A percentile compares a stretch with the other conserved stretches of the same genome.
phyloP scores from a whole-genome alignment of 2,113 vertebrate genomes.

The Ammodytes marinus region DNA sequence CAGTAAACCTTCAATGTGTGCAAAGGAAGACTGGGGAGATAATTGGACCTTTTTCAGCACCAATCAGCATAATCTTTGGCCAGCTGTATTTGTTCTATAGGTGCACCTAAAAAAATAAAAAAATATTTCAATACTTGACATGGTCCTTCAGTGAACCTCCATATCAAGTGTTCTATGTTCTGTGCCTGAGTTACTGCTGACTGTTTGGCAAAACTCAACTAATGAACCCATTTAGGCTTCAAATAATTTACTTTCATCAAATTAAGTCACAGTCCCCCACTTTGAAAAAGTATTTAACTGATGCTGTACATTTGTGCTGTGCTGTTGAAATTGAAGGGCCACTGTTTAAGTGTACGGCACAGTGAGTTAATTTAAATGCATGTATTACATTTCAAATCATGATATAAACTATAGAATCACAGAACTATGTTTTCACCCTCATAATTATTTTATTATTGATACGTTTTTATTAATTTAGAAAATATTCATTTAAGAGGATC shows the following conservation, averaged over 20 bases:
- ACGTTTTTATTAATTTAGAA: background rate
- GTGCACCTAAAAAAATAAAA: background rate
- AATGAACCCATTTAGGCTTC: conserved; percentile 47
- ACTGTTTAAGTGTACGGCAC: background rate
- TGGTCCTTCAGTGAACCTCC: conserved; percentile 27
- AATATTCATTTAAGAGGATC: no score
- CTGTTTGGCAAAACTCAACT: conserved; percentile 33
- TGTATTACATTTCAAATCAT: background rate
- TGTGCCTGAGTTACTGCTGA: conserved; percentile 39
- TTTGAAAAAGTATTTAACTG: conserved; percentile 14
- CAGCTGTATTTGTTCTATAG: conserved; percentile 33
- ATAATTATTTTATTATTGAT: background rate
- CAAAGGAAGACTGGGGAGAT: conserved; percentile 13
- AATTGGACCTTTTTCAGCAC: conserved; percentile 21
- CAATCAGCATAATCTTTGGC: conserved; percentile 27
- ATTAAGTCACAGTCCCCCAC: conserved; percentile 17
- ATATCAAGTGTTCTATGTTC: conserved; percentile 46
- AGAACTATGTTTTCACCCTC: background rate
- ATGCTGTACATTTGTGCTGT: conserved; percentile 27
- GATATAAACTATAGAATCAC: background rate
- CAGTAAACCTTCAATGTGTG: conserved; percentile 6
- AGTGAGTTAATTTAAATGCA: background rate
- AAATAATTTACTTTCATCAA: conserved; percentile 33
- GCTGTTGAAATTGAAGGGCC: conserved; percentile 19
- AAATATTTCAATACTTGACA: conserved; percentile 15